phyloP scores from a whole-genome alignment of 2,888 invertebrate species.

The Diplazon laetatorius region DNA sequence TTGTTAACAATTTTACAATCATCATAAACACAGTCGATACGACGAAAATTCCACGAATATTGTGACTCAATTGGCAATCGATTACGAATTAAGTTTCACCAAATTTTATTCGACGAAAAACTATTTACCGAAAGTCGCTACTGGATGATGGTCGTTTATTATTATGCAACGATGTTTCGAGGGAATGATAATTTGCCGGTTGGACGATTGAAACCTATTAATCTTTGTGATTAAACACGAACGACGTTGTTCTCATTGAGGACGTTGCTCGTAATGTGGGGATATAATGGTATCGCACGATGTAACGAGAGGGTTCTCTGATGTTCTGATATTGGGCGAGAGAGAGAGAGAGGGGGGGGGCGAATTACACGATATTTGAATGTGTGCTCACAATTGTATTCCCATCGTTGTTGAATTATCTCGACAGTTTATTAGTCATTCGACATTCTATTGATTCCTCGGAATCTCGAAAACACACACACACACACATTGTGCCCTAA shows the following conservation, averaged over 20 bases:
- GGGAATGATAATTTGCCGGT: constrained; percentile 38
- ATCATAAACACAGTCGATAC: too few species aligned
- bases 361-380: constrained; percentile 10
- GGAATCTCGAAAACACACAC: neutral
- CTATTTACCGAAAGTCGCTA: too few species aligned
- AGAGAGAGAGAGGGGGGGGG: too few species aligned
- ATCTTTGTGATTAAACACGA: constrained; percentile 51
- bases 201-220: constrained; percentile 46
- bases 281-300: constrained; percentile 57
- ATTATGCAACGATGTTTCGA: neutral
- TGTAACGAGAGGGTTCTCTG: constrained; percentile 19
- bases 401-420: neutral
- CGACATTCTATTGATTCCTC: neutral
- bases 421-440: constrained; percentile 8
- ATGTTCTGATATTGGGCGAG: too few species aligned
- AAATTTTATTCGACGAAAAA: too few species aligned
- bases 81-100: too few species aligned
- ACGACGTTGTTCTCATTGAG: constrained; percentile 52
- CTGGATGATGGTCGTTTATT: too few species aligned
- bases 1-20: too few species aligned
- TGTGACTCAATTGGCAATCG: too few species aligned
- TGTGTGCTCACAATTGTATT: neutral
- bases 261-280: constrained; percentile 53
- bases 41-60: too few species aligned
- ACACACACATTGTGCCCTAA: neutral